Percentiles rank a stretch among this genome's conserved stretches.
Evolutionary conservation across 2,888 invertebrate genomes (phyloP).

Genomic region (Noctua janthe): DNA sequence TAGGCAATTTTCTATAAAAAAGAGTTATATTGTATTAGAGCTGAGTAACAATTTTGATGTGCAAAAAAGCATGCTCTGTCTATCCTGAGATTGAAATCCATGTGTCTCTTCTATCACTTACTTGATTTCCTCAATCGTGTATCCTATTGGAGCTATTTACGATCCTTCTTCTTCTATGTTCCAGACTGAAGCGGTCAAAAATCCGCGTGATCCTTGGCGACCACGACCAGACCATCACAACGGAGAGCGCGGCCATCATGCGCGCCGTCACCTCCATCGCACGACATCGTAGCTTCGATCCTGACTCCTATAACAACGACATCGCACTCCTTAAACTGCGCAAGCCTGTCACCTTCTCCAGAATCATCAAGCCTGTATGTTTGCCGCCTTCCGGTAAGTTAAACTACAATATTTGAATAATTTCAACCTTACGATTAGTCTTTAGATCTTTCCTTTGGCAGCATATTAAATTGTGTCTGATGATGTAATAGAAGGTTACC

Average conservation of each 20-base stretch:
- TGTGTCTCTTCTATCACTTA: not conserved
- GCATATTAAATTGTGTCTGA: not conserved
- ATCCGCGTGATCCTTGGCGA: slow-evolving; percentile 96
- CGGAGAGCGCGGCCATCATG: slow-evolving; percentile 95
- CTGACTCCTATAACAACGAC: slow-evolving; percentile 96
- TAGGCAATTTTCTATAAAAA: not conserved
- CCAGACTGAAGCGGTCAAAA: slow-evolving; percentile 94
- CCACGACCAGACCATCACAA: slow-evolving; percentile 95
- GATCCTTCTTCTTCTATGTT: slow-evolving; percentile 56
- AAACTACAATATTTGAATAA: not conserved
- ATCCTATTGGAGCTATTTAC: not conserved
- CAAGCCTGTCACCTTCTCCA: slow-evolving; percentile 94
- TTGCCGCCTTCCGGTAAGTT: slow-evolving; percentile 92
- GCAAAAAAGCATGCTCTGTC: not conserved
- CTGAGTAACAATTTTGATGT: not conserved
- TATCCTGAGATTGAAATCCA: not conserved
- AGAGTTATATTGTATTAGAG: not conserved
- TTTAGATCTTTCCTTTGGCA: not conserved
- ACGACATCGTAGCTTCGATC: slow-evolving; percentile 95
- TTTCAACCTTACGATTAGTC: not conserved
- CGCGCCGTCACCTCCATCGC: slow-evolving; percentile 94
- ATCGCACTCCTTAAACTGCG: slow-evolving; percentile 94
- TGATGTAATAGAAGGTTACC: not conserved
- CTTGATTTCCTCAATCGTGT: not conserved
- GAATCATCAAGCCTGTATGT: slow-evolving; percentile 94